These are phyloP conservation scores for Astropecten irregularis DNA, from an alignment of 53 echinoderm and acorn worm species.

Conservation along the genomic window DNA sequence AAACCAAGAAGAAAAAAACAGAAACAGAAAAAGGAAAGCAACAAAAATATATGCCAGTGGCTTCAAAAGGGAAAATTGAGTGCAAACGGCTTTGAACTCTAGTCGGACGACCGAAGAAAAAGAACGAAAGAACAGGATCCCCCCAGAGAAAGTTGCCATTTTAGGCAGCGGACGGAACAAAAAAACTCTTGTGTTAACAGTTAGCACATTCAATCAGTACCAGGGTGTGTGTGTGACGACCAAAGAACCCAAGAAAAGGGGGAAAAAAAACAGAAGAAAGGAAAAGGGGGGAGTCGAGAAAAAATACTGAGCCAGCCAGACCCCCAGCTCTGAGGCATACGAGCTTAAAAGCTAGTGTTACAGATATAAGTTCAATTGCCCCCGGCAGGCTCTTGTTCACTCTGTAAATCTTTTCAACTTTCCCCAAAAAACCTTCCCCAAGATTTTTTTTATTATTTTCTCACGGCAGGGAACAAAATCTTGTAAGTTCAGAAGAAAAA, in stretches of 20 bases:
- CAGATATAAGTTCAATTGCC: slow-evolving; percentile 17
- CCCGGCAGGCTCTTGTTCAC: background rate
- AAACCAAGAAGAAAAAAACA: background rate
- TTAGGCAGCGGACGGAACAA: background rate
- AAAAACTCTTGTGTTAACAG: slow-evolving; percentile 28
- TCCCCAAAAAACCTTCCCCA: background rate
- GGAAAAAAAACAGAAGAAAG: too few relatives aligned
- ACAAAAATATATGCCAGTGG: too few relatives aligned
- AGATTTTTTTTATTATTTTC: background rate
- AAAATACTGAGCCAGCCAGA: too few relatives aligned
- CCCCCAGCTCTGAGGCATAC: slow-evolving; percentile 17
- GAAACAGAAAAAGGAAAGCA: background rate
- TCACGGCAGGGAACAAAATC: background rate
- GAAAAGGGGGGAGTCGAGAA: too few relatives aligned
- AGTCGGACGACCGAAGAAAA: too few relatives aligned
- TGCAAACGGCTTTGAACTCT: slow-evolving; percentile 4
- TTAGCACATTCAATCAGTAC: background rate
- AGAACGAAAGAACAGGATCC: too few relatives aligned
- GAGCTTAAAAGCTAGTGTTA: slow-evolving; percentile 59
- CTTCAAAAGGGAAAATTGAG: too few relatives aligned
- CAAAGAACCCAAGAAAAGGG: background rate
- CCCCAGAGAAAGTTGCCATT: background rate
- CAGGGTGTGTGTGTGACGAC: background rate
- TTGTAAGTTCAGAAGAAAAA: background rate
- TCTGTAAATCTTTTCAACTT: slow-evolving; percentile 23